Evolutionary conservation across 1,140 invertebrate genomes (phyloP).

Genomic region (Drosophila elegans): DNA sequence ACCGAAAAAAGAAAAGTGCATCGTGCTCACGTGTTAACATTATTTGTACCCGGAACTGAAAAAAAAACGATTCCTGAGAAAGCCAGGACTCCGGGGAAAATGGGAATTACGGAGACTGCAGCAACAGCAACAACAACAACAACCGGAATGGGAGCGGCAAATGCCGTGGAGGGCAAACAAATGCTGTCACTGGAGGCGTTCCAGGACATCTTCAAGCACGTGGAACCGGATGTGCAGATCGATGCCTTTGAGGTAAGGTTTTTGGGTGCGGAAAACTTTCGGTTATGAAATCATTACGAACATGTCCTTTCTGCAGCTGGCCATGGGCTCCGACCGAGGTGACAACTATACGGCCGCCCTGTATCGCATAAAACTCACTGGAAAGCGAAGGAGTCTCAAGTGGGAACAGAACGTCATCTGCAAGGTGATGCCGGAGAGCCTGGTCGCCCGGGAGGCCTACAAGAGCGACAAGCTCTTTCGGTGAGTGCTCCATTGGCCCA

Average conservation of each 20-base stretch:
- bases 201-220: slow-evolving; percentile 73
- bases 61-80: neutral
- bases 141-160: slow-evolving; percentile 48
- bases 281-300: slow-evolving; percentile 17
- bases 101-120: slow-evolving; percentile 73
- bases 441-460: slow-evolving; percentile 87
- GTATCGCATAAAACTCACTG: slow-evolving; percentile 88
- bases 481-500: slow-evolving; percentile 30
- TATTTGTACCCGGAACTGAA: neutral
- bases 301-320: slow-evolving; percentile 85
- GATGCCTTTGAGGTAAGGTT: slow-evolving; percentile 71
- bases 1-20: slow-evolving; percentile 23
- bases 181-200: slow-evolving; percentile 69
- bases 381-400: slow-evolving; percentile 84
- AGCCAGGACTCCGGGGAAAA: slow-evolving; percentile 37
- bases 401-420: slow-evolving; percentile 89
- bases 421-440: slow-evolving; percentile 89
- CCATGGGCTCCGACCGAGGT: slow-evolving; percentile 89
- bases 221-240: slow-evolving; percentile 80
- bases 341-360: slow-evolving; percentile 91
- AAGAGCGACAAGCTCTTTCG: slow-evolving; percentile 89
- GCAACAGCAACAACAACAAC: slow-evolving; percentile 36
- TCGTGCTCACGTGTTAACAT: slow-evolving; percentile 32
- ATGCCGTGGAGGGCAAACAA: slow-evolving; percentile 53
- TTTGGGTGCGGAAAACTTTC: neutral